phyloP scores from a whole-genome alignment of 2,888 invertebrate species.

The Laothoe populi region DNA sequence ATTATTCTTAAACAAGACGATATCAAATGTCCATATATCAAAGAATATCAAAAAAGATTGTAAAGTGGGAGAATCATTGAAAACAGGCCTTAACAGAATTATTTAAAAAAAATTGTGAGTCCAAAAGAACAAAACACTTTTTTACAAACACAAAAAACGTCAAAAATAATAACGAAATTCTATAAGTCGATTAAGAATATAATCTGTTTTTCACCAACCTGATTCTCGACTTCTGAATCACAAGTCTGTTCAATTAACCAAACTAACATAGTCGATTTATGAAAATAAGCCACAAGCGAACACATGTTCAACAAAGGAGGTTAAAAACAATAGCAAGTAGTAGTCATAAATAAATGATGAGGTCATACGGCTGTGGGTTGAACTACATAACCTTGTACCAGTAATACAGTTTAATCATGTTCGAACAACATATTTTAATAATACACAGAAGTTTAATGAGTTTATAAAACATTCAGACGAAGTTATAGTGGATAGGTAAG shows the following conservation, averaged over 20 bases:
- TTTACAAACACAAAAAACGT: no score
- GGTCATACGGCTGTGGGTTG: slow-evolving; percentile 12
- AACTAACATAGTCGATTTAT: not conserved
- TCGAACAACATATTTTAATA: slow-evolving; percentile 5
- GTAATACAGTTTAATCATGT: slow-evolving; percentile 15
- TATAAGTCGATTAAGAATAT: no score
- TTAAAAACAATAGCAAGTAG: slow-evolving; percentile 19
- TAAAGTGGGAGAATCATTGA: no score
- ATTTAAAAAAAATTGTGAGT: no score
- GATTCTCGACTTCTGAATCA: not conserved
- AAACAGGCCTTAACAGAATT: no score
- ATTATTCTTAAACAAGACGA: no score
- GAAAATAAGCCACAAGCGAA: slow-evolving; percentile 4
- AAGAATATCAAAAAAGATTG: no score
- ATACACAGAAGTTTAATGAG: not conserved
- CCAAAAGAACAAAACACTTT: no score
- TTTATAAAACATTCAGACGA: not conserved
- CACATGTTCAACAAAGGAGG: slow-evolving; percentile 24
- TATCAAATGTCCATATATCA: no score
- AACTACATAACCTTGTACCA: slow-evolving; percentile 13
- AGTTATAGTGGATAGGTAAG: no score
- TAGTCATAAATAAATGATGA: slow-evolving; percentile 20
- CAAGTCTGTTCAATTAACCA: not conserved
- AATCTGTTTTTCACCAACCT: not conserved
- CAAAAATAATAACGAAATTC: not conserved